Evolutionary conservation across 2,113 vertebrate species (phyloP).

Genomic region (Scomber japonicus): DNA sequence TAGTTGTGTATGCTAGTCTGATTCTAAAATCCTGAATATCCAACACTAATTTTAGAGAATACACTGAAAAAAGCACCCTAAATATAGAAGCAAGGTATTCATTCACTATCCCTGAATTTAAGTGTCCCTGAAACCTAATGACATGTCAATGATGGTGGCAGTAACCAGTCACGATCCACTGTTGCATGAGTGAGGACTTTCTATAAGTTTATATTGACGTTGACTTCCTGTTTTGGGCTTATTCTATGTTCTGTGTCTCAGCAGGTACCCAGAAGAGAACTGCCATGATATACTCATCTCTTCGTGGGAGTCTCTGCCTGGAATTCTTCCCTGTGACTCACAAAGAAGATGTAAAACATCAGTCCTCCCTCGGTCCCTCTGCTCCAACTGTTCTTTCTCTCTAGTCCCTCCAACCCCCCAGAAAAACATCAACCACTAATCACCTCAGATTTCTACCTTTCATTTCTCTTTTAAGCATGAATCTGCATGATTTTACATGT

Average conservation of each 20-base stretch:
- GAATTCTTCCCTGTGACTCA: slow-evolving; percentile 59
- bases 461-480: slow-evolving; percentile 71
- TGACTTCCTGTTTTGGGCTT: slow-evolving; percentile 42
- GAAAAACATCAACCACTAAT: slow-evolving; percentile 39
- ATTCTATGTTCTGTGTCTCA: slow-evolving; percentile 59
- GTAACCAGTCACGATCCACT: slow-evolving; percentile 80
- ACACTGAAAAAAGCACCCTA: neutral
- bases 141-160: slow-evolving; percentile 58
- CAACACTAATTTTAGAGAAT: slow-evolving; percentile 5
- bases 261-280: slow-evolving; percentile 84
- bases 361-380: slow-evolving; percentile 41
- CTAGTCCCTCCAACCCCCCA: slow-evolving; percentile 17
- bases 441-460: slow-evolving; percentile 52
- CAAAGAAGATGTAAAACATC: slow-evolving; percentile 62
- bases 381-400: slow-evolving; percentile 41
- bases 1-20: slow-evolving; percentile 1
- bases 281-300: slow-evolving; percentile 80
- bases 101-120: neutral
- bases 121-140: slow-evolving; percentile 21
- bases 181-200: slow-evolving; percentile 79
- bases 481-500: slow-evolving; percentile 78
- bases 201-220: slow-evolving; percentile 38
- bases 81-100: slow-evolving; percentile 1
- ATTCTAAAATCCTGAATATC: slow-evolving; percentile 4
- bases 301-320: slow-evolving; percentile 56